These are phyloP conservation scores for Epizoanthus fatuus DNA, from an alignment of 92 coral and sea anemone species.

Conservation along the genomic window DNA sequence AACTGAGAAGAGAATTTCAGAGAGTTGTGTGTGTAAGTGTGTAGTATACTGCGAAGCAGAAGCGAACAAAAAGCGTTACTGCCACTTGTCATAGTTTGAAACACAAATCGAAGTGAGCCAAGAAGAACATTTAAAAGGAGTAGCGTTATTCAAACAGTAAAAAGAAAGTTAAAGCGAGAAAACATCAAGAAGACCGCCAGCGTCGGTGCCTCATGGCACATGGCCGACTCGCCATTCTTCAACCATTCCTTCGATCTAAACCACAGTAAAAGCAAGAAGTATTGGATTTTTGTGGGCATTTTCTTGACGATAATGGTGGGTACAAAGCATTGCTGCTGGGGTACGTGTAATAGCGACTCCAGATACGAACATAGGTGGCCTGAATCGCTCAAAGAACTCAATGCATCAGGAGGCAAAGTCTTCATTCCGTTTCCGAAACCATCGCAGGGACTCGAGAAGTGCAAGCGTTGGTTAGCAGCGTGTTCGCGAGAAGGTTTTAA, in stretches of 20 bases:
- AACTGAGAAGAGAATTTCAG: not conserved
- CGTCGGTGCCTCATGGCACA: no score
- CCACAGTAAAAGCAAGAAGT: not conserved
- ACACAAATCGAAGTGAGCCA: not conserved
- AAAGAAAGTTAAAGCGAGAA: no score
- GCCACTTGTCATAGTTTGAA: no score
- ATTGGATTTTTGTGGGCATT: not conserved
- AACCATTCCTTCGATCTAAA: not conserved
- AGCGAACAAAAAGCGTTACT: no score
- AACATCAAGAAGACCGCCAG: no score
- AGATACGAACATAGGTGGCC: constrained; percentile 44
- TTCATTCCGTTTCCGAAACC: constrained; percentile 72
- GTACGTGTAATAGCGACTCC: constrained; percentile 63
- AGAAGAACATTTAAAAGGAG: not conserved
- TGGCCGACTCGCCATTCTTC: no score
- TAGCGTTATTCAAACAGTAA: not conserved
- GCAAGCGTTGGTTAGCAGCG: constrained; percentile 64
- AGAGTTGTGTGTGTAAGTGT: not conserved
- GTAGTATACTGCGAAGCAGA: no score
- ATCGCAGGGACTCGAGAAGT: constrained; percentile 55
- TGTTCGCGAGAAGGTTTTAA: constrained; percentile 58
- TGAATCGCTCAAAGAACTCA: constrained; percentile 52
- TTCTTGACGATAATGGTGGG: constrained; percentile 53
- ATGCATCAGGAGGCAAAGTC: constrained; percentile 57
- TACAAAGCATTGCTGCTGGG: constrained; percentile 70